Evolutionary conservation across 2,888 invertebrate species (phyloP).

Genomic region (Drosophila basisetae): DNA sequence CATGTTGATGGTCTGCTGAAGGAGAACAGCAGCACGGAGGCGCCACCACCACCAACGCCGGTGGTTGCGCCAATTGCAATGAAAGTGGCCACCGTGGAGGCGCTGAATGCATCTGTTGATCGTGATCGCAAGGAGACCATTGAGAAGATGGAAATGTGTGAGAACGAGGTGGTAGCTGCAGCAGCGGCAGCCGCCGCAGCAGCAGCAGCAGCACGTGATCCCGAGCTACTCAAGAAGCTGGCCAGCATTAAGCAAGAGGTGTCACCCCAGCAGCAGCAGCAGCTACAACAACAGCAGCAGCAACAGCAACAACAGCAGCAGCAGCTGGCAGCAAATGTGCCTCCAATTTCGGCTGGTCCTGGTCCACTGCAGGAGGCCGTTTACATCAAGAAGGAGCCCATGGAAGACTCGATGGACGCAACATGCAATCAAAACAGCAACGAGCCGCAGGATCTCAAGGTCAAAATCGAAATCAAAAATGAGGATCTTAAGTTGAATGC

Average conservation of each 20-base stretch:
- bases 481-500: conserved; percentile 80
- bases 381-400: conserved; percentile 86
- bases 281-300: conserved; percentile 26
- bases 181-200: conserved; percentile 48
- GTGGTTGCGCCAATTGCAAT: conserved; percentile 69
- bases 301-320: conserved; percentile 42
- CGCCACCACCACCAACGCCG: conserved; percentile 26
- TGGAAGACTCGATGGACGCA: conserved; percentile 85
- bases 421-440: conserved; percentile 85
- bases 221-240: conserved; percentile 84
- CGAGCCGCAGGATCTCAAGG: conserved; percentile 90
- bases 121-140: conserved; percentile 79
- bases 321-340: conserved; percentile 35
- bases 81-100: conserved; percentile 81
- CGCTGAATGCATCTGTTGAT: conserved; percentile 80
- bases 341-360: conserved; percentile 43
- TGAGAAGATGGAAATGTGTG: conserved; percentile 77
- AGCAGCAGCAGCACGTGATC: conserved; percentile 78
- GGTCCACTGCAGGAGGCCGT: conserved; percentile 86
- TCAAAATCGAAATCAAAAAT: conserved; percentile 89
- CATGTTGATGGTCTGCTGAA: conserved; percentile 62
- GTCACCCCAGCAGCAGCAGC: conserved; percentile 63
- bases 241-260: conserved; percentile 85
- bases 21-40: conserved; percentile 46
- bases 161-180: conserved; percentile 45